Evolutionary conservation across 1,140 invertebrate genomes (phyloP).

Genomic region (Coboldia fuscipes): DNA sequence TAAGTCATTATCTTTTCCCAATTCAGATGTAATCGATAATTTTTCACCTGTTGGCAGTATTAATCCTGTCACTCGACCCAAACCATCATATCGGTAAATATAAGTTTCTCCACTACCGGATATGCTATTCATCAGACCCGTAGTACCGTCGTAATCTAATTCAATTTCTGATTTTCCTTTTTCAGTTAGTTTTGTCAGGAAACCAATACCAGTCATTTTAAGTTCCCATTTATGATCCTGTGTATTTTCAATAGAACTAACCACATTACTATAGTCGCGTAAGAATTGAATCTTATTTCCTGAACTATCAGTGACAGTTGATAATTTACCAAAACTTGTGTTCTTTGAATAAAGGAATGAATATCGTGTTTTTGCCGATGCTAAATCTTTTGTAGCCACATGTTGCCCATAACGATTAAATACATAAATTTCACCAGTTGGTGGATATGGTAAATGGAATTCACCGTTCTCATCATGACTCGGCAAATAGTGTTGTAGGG

Average conservation of each 20-base stretch:
- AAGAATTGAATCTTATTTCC: slow-evolving; percentile 84
- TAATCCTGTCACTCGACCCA: slow-evolving; percentile 62
- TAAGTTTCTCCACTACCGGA: slow-evolving; percentile 67
- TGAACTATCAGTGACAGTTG: slow-evolving; percentile 76
- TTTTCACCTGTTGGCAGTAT: slow-evolving; percentile 79
- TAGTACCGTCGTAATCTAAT: slow-evolving; percentile 64
- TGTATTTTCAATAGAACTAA: slow-evolving; percentile 82
- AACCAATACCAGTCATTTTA: slow-evolving; percentile 70
- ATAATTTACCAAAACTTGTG: slow-evolving; percentile 84
- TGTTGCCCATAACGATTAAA: slow-evolving; percentile 92
- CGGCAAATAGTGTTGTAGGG: slow-evolving; percentile 75
- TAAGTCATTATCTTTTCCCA: slow-evolving; percentile 50
- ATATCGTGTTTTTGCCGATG: slow-evolving; percentile 78
- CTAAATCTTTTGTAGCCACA: slow-evolving; percentile 75
- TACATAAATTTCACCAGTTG: slow-evolving; percentile 78
- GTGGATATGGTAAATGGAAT: slow-evolving; percentile 80
- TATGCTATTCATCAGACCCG: slow-evolving; percentile 56
- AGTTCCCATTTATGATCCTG: slow-evolving; percentile 79
- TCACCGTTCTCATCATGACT: slow-evolving; percentile 73
- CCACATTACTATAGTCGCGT: slow-evolving; percentile 71
- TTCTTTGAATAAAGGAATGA: slow-evolving; percentile 93
- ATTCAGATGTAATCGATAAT: slow-evolving; percentile 48
- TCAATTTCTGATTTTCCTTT: slow-evolving; percentile 61
- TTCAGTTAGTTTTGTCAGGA: slow-evolving; percentile 59
- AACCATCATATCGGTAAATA: slow-evolving; percentile 72